Evolutionary conservation across 2,113 vertebrate genomes (phyloP).

Genomic region (Gasterosteus aculeatus): DNA sequence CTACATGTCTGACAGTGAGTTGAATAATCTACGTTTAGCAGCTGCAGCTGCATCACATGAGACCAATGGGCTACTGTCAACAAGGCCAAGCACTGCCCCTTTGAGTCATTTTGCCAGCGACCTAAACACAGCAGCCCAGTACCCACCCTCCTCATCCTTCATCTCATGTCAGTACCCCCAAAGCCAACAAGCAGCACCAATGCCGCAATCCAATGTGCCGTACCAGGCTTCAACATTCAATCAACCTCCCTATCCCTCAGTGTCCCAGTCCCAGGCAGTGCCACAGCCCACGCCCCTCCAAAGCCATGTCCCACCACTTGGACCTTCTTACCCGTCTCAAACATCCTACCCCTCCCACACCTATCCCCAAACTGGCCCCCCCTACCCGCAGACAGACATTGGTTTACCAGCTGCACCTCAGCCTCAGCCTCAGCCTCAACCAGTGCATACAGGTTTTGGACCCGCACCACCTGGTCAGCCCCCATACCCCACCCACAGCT

Average conservation of each 20-base stretch:
- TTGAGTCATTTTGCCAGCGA: constrained; percentile 87
- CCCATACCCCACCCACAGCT: constrained; percentile 87
- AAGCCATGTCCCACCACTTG: constrained; percentile 80
- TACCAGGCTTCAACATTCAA: constrained; percentile 87
- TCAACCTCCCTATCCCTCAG: constrained; percentile 86
- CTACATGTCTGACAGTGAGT: constrained; percentile 96
- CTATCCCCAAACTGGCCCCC: constrained; percentile 82
- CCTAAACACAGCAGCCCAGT: constrained; percentile 82
- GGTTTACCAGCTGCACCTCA: constrained; percentile 80
- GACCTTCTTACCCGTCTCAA: constrained; percentile 84
- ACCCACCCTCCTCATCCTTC: constrained; percentile 84
- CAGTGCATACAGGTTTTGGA: constrained; percentile 85
- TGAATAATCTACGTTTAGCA: constrained; percentile 90
- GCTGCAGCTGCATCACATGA: constrained; percentile 85
- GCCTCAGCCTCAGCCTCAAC: constrained; percentile 77
- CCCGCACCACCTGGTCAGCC: constrained; percentile 80
- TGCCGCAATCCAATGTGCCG: constrained; percentile 74
- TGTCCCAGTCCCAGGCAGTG: constrained; percentile 82
- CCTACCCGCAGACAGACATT: constrained; percentile 87
- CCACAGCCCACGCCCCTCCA: constrained; percentile 88
- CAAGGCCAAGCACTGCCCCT: constrained; percentile 82
- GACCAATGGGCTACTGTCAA: constrained; percentile 76
- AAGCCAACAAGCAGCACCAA: constrained; percentile 75
- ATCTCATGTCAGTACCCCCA: constrained; percentile 86
- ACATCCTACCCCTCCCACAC: constrained; percentile 83